These are phyloP conservation scores for Rattus norvegicus DNA, from an alignment of 2,113 vertebrate species.

Conservation along the genomic window DNA sequence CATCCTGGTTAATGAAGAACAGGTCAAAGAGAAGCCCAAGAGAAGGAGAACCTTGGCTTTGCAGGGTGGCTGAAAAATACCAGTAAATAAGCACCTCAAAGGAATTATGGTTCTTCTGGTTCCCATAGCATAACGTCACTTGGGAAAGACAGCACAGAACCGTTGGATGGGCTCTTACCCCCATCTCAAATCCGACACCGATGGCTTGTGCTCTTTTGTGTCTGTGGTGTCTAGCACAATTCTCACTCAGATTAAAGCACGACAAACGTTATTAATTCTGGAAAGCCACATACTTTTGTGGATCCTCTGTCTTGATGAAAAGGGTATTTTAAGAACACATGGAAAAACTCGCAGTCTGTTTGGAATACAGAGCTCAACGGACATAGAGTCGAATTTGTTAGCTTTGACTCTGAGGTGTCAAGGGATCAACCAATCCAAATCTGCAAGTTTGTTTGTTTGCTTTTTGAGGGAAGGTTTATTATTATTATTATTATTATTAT, in stretches of 20 bases:
- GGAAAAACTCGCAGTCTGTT: not conserved
- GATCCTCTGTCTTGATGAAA: not conserved
- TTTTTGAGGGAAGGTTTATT: too few relatives aligned
- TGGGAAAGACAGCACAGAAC: not conserved
- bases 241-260: not conserved
- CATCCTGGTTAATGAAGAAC: not conserved
- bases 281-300: not conserved
- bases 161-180: fast-evolving
- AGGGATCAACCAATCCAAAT: too few relatives aligned
- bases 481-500: too few relatives aligned
- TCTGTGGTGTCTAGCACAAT: not conserved
- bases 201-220: not conserved
- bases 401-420: too few relatives aligned
- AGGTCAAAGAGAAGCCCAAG: constrained; percentile 8
- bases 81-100: not conserved
- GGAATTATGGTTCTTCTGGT: not conserved
- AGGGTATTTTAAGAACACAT: not conserved
- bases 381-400: not conserved
- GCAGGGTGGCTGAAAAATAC: not conserved
- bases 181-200: fast-evolving
- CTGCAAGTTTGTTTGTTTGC: too few relatives aligned
- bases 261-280: not conserved
- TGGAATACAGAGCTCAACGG: not conserved
- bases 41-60: not conserved
- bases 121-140: not conserved